A percentile compares a stretch with the other conserved stretches of the same genome.
phyloP scores from a whole-genome alignment of 2,797 vertebrate species.

The Carcharodon carcharias region DNA sequence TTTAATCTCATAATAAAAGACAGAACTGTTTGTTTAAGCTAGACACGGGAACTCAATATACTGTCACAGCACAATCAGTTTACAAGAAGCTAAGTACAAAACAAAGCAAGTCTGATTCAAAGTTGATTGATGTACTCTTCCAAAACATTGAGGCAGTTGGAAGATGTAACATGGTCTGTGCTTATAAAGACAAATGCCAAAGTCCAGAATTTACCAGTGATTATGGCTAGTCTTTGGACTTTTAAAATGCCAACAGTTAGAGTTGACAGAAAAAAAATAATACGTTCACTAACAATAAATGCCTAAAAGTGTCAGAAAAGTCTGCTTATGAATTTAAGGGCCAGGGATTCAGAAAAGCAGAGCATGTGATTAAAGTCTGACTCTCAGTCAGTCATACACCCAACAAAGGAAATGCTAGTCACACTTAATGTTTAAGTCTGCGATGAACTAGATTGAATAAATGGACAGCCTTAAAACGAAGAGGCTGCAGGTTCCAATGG shows the following conservation, averaged over 20 bases:
- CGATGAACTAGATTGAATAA: background rate
- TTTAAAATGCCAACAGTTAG: background rate
- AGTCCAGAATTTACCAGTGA: background rate
- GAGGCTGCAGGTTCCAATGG: no score
- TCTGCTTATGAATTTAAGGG: background rate
- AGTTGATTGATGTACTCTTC: background rate
- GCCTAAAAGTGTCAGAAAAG: background rate
- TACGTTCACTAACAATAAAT: background rate
- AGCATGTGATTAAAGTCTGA: background rate
- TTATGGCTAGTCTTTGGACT: background rate
- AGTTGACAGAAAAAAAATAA: background rate
- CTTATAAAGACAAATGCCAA: background rate
- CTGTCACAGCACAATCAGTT: background rate
- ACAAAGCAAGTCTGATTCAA: background rate
- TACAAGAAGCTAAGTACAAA: background rate
- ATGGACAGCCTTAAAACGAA: no score
- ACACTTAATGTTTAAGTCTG: background rate
- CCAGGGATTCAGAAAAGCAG: background rate
- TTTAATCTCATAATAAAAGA: background rate
- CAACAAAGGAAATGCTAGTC: background rate
- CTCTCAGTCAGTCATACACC: background rate
- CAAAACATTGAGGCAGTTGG: background rate
- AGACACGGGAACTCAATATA: background rate
- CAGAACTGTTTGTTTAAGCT: background rate
- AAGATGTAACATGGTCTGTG: background rate